A percentile compares a stretch with the other conserved stretches of the same genome.
Evolutionary conservation across 2,113 vertebrate genomes (phyloP).

Genomic region (Thalassarche chlororhynchos): DNA sequence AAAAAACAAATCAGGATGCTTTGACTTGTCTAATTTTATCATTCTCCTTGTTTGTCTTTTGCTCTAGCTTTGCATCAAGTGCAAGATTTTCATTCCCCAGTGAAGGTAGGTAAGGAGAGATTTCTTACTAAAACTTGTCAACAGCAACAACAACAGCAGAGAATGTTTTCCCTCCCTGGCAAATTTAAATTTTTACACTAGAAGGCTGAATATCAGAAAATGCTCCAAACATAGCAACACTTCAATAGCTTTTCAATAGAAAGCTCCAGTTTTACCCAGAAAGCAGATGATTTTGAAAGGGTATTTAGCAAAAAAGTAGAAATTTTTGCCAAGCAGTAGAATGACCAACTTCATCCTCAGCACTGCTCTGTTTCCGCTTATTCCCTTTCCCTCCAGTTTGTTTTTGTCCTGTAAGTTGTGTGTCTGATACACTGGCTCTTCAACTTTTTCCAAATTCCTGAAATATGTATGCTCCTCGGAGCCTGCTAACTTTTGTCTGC

Average conservation of each 20-base stretch:
- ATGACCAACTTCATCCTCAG: background rate
- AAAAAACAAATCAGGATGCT: background rate
- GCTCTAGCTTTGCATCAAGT: background rate
- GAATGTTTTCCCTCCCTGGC: background rate
- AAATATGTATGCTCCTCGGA: background rate
- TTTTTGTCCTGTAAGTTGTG: background rate
- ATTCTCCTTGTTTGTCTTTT: background rate
- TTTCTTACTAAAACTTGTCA: background rate
- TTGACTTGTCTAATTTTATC: conserved; percentile 23
- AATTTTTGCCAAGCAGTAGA: background rate
- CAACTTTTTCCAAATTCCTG: background rate
- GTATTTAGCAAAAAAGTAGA: background rate
- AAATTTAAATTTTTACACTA: background rate
- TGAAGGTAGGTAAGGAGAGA: background rate
- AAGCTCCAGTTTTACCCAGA: background rate
- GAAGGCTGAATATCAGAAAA: conserved; percentile 4
- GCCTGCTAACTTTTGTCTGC: background rate
- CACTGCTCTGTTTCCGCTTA: background rate
- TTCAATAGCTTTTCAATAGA: background rate
- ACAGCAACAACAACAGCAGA: background rate
- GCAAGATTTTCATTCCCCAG: background rate
- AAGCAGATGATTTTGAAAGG: background rate
- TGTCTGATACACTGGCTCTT: background rate
- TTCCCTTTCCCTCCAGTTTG: background rate
- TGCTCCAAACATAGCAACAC: background rate